Percentiles rank a stretch among this genome's conserved stretches.
These are phyloP conservation scores for Chionomys nivalis DNA, from an alignment of 2,113 vertebrate species.

Conservation along the genomic window DNA sequence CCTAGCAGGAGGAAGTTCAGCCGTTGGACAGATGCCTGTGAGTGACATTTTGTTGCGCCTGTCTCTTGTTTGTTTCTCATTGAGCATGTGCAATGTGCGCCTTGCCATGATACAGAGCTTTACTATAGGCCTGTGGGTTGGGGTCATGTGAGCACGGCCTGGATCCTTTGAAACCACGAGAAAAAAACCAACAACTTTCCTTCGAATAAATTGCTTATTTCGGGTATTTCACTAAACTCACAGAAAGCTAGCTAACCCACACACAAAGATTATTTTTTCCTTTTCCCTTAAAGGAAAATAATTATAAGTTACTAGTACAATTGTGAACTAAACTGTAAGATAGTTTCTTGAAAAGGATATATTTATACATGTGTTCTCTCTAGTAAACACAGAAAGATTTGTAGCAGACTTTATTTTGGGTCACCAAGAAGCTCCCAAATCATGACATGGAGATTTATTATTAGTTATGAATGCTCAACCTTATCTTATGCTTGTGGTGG, in stretches of 20 bases:
- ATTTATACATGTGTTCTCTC: background rate
- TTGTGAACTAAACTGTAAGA: conserved; percentile 18
- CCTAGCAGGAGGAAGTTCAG: background rate
- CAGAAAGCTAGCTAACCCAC: background rate
- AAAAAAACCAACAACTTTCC: background rate
- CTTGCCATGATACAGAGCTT: no score
- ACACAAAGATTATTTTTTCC: background rate
- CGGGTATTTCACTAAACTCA: background rate
- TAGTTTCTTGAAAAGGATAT: background rate
- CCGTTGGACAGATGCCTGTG: no score
- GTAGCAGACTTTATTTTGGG: background rate
- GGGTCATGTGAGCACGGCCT: background rate
- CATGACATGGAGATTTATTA: background rate
- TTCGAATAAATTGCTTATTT: background rate
- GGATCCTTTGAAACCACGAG: background rate
- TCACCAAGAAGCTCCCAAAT: background rate
- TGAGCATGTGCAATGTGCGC: fast-evolving
- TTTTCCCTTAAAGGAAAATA: background rate
- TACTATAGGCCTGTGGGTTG: no score
- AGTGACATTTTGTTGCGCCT: fast-evolving
- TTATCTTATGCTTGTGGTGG: no score
- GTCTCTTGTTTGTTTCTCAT: background rate
- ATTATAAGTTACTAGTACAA: conserved; percentile 12
- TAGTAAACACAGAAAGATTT: conserved; percentile 2
- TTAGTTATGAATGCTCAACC: background rate